Evolutionary conservation across 2,888 invertebrate genomes (phyloP), one percentile per base, ranked within the genome.

Genomic region (Pyrocoelia pectoralis): DNA sequence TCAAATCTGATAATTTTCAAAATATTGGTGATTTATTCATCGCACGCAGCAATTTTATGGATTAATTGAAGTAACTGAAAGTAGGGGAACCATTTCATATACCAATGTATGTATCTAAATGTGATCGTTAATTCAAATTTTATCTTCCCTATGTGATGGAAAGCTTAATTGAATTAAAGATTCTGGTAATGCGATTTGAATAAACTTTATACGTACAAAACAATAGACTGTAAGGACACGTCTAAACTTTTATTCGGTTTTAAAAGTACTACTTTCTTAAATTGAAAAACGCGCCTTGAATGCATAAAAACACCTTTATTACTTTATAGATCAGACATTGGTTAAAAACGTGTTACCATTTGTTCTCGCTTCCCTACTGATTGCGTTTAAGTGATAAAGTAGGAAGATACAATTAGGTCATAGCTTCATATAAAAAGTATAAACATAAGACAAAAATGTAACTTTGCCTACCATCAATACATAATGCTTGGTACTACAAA

Each of bases 1-100:
- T 50, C 50, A 28, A 41, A 56, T 50, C 40, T 48, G 50, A 29
- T 56, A 56, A 56, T 56, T 56, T 48, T 38, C 24, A 50, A 38
- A 56, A 50, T 24, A 18, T 40, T 56, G 14, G 49, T 50, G 41
- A 55, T 55, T 46, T 55, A 55, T 55, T 46, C 46, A 1, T 9
- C 9, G 33, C 41, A 33, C 19, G 46, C 19, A n/a, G 18, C 17
- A 38, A 40, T 40, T 43, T 43, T 43, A 28, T 28, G 28, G 43
- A 46, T 55, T 46, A 55, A 55, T 46, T 55, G 46, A 55, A 9
- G 46, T 14, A 46, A n/a, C 13, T 24, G 43, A 8, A 24, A 19
- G 24, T 13, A 18, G 5, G 29, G 24, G 28, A 28, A 28, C 12
- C 41, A 43, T 15, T 43, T 19, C n/a, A 10, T 40, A 40, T 40